Conservation (phyloP, 2,888 invertebrate species). For the Uropetala carovei region DNA sequence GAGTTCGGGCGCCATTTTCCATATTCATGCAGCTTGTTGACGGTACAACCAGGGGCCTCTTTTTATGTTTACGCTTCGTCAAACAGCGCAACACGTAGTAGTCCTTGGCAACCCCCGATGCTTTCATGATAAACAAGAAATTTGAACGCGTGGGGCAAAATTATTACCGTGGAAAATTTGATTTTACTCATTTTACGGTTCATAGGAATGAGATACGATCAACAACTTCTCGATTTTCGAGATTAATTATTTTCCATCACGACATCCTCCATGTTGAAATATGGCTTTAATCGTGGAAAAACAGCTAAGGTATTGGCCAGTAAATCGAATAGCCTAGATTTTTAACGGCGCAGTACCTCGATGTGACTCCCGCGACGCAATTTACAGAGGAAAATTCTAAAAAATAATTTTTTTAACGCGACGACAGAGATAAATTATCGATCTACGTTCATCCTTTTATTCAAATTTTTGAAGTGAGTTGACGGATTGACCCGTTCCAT, state of each 20-base stretch:
- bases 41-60: background rate
- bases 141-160: conserved; percentile 16
- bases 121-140: background rate
- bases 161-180: background rate
- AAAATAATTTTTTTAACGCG: too few species aligned
- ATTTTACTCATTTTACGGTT: conserved; percentile 17
- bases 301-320: background rate
- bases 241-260: conserved; percentile 1
- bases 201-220: background rate
- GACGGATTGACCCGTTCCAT: too few species aligned
- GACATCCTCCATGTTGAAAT: background rate
- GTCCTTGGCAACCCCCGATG: background rate
- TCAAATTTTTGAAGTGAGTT: too few species aligned
- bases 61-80: conserved; percentile 1
- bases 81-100: background rate
- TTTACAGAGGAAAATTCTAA: too few species aligned
- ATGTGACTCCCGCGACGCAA: too few species aligned
- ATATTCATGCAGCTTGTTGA: conserved; percentile 16
- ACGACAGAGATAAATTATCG: too few species aligned
- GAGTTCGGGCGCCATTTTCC: background rate
- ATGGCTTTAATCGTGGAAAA: background rate
- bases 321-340: too few species aligned
- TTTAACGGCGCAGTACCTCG: too few species aligned
- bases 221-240: background rate
- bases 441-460: too few species aligned